These are phyloP conservation scores for Zygaena filipendulae DNA, from an alignment of 2,888 invertebrate species.

Conservation along the genomic window DNA sequence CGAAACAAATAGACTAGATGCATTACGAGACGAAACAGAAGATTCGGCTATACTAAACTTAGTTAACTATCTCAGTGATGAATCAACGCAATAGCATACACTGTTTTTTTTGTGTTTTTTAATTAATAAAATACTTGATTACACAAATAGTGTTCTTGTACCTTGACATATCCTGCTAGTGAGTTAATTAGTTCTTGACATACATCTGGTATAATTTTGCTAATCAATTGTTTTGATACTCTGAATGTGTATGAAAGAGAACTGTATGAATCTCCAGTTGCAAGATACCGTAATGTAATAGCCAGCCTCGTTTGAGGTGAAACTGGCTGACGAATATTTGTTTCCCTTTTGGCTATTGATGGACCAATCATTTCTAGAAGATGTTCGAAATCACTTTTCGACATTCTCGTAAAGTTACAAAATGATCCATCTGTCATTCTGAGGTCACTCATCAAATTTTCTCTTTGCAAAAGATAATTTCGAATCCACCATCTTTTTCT, in stretches of 20 bases:
- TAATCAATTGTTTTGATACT: conserved; percentile 20
- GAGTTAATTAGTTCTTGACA: conserved; percentile 11
- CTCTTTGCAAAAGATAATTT: too few relatives aligned
- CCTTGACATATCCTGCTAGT: conserved; percentile 8
- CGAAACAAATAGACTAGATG: conserved; percentile 17
- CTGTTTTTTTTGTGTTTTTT: too few relatives aligned
- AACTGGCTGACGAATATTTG: conserved; percentile 20
- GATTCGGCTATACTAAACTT: conserved; percentile 11
- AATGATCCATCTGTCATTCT: too few relatives aligned
- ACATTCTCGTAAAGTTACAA: too few relatives aligned
- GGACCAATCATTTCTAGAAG: too few relatives aligned
- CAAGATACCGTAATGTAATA: conserved; percentile 16
- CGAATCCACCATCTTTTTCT: too few relatives aligned
- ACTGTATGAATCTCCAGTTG: conserved; percentile 17
- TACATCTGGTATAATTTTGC: conserved; percentile 12
- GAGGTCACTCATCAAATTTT: too few relatives aligned
- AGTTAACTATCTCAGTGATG: conserved; percentile 12
- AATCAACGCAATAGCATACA: conserved; percentile 9
- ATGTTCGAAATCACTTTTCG: too few relatives aligned
- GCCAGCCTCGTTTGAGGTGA: conserved; percentile 18
- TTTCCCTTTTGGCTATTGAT: conserved; percentile 18
- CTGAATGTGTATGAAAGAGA: conserved; percentile 18
- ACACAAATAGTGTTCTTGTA: conserved; percentile 9
- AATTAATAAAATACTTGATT: conserved; percentile 8
- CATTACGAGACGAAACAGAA: conserved; percentile 8